Evolutionary conservation across 2,113 vertebrate genomes (phyloP).

Genomic region (Uropsilus gracilis): DNA sequence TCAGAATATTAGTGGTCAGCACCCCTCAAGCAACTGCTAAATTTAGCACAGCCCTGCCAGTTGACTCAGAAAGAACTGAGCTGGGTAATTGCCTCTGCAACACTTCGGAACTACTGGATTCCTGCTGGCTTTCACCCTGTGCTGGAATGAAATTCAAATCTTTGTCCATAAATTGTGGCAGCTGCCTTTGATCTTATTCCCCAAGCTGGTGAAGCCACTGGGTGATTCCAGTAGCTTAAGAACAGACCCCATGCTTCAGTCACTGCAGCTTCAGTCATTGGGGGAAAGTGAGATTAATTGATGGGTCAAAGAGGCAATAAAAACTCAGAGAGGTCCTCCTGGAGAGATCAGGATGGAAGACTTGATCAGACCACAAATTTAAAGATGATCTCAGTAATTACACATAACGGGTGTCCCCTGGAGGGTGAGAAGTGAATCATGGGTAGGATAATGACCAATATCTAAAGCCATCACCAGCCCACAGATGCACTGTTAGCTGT

Average conservation of each 20-base stretch:
- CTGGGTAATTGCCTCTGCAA: background rate
- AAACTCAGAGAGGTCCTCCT: background rate
- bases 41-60: constrained; percentile 8
- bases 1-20: background rate
- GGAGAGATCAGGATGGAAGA: background rate
- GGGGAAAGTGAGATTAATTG: background rate
- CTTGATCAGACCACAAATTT: no score
- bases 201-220: background rate
- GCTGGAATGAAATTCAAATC: background rate
- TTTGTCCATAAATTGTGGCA: background rate
- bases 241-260: background rate
- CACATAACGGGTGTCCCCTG: background rate
- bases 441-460: background rate
- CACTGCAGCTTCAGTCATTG: background rate
- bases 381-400: background rate
- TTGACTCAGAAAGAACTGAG: background rate
- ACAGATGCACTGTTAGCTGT: background rate
- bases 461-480: background rate
- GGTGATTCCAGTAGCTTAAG: background rate
- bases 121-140: background rate
- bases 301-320: background rate
- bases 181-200: constrained; percentile 8
- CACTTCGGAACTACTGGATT: background rate
- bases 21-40: constrained; percentile 36
- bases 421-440: background rate